Base-by-base conservation (phyloP, 2,113 vertebrate genomes). In the Lepidothrix coronata region DNA sequence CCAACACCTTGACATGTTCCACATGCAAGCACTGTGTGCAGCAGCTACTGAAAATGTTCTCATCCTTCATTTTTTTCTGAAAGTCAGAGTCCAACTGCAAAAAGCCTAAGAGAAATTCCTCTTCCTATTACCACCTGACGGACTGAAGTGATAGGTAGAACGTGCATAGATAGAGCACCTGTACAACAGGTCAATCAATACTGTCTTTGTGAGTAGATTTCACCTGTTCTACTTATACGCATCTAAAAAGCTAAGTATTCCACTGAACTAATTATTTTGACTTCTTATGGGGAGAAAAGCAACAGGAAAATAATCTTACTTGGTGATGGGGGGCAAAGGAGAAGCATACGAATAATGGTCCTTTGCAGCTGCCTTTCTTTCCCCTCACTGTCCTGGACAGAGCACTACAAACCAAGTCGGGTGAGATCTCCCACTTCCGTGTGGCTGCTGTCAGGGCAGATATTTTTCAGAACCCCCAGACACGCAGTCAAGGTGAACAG, bases 21-120 rank as follows among this genome's bases (percentile, higher is more conserved):
- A 62, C 24, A 14, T 11, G 17, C 35, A 39, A 2, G 10, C 28
- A 20, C 39, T 27, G 20, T 0, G 5, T 13, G 13, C 30, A 7
- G 25, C 31, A 75, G 7, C 22, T 46, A 20, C 21, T 3, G 3
- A 37, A 52, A 62, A 28, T 11, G 24, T 25, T 35, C 30, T 44
- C 54, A 61, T n/a, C 3, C 0, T 33, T 49, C 18, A 24, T 20
- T 59, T 89, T 84, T 39, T 65, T 14, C 41, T 95, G 41, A 41
- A 75, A 75, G 66, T 37, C 35, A 23, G 27, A 77, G 31, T 43
- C 14, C 22, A 68, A 14, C 30, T 41, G 14, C 61, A 89, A 90
- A 88, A 93, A 81, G 35, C 35, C 41, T 21, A 78, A 57, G 6
- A 48, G 30, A 66, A 75, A 79, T 49, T 52, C 55, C n/a, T 65